Base-by-base conservation (phyloP, 1,140 invertebrate genomes). In the Diuraphis noxia region DNA sequence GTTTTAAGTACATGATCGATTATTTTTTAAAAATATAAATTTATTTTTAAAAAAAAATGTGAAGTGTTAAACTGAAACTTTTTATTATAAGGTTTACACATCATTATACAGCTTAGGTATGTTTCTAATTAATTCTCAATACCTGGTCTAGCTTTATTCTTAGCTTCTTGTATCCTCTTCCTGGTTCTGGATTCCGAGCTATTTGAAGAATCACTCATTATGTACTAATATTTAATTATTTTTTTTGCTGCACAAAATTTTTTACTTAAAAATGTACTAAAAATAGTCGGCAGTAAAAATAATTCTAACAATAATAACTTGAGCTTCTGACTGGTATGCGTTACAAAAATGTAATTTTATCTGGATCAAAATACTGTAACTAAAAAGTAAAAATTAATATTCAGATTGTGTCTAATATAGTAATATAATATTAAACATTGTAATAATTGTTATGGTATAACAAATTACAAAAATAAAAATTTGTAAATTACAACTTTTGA, bases 141-240 rank as follows among this genome's bases (percentile, higher is more conserved):
- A 98, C 97, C 97, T 94, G 98, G 97, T 94, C 98, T 95, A 13
- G 97, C 97, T 95, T 97, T 97, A 92, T 95, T 95, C 94, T 98
- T 98, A 8, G 97, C 97, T 94, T 98, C 97, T 93, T 96, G 96
- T 91, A 98, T 97, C 92, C 97, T 95, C 94, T 97, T 98, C 92
- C 96, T 95, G 0, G 89, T 91, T 4, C 89, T 91, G 7, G 89
- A 82, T 52, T 91, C 89, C 30, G 77, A 91, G n/a, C 17, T 91
- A 40, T 91, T 81, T n/a, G 89, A 91, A 38, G 89, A 91, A 25
- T 91, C 89, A n/a, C 89, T 91, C 89, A 91, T 91, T 91, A 38
- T 91, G 17, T 19, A 36, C 5, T n/a, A 56, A 40, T 88, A 56
- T 19, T 87, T 56, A 13, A 87, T 56, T n/a, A n/a, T n/a, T n/a